Percentiles rank a stretch among this genome's conserved stretches.
Conservation (phyloP, 2,888 invertebrate genomes). For the Agrochola circellaris region DNA sequence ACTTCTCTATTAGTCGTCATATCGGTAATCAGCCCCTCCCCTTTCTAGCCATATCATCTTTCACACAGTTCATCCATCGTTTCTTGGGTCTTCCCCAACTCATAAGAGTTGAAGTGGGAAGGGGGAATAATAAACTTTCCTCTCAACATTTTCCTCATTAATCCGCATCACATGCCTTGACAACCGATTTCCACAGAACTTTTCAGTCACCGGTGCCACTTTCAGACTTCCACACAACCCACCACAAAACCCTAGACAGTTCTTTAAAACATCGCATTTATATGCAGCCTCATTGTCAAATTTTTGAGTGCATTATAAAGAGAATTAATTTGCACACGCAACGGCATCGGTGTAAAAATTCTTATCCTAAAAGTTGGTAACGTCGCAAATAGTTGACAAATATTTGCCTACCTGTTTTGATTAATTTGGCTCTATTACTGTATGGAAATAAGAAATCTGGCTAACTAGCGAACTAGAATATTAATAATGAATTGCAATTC, state of each 20-base stretch:
- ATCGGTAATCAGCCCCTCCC: neutral
- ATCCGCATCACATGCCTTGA: neutral
- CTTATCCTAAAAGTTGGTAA: no score
- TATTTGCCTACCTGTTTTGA: no score
- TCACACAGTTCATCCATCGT: neutral
- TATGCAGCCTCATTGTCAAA: neutral
- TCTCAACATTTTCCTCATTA: neutral
- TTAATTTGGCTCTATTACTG: no score
- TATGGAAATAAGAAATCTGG: no score
- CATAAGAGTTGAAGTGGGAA: no score
- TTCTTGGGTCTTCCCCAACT: neutral
- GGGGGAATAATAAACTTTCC: no score
- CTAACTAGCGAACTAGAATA: no score
- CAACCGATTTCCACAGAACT: neutral
- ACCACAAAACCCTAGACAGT: neutral
- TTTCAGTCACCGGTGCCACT: neutral
- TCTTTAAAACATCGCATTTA: neutral
- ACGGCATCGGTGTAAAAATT: neutral
- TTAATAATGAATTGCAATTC: no score
- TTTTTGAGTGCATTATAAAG: neutral
- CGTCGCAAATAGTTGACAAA: no score
- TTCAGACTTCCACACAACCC: neutral
- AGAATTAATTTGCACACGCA: constrained; percentile 4
- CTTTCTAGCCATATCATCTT: neutral
- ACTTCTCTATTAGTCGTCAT: neutral